These are phyloP conservation scores for Steromphala cineraria DNA, from an alignment of 2,888 invertebrate genomes.

Conservation along the genomic window DNA sequence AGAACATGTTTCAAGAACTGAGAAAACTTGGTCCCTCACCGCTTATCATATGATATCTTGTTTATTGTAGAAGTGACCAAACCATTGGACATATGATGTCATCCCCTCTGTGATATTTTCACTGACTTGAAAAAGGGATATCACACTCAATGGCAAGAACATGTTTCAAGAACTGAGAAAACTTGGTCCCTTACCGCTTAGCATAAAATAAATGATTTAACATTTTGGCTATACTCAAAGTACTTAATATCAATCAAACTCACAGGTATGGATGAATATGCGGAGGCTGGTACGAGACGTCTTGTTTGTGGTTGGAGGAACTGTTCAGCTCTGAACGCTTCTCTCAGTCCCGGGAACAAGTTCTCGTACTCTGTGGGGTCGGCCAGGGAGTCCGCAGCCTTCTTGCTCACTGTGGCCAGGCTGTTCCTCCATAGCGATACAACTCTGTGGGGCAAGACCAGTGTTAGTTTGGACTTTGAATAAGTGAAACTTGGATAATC, in stretches of 20 bases:
- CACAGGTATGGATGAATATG: conserved; percentile 78
- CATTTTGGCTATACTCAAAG: neutral
- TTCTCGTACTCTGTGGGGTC: conserved; percentile 97
- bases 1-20: too few species aligned
- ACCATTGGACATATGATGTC: too few species aligned
- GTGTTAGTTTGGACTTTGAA: too few species aligned
- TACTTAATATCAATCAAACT: conserved; percentile 39
- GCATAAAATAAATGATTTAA: neutral
- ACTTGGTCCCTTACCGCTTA: too few species aligned
- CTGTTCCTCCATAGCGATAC: conserved; percentile 92
- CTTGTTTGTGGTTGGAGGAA: conserved; percentile 74
- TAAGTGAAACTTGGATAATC: too few species aligned
- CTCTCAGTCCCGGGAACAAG: conserved; percentile 90
- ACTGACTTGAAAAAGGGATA: too few species aligned
- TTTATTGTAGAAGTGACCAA: too few species aligned
- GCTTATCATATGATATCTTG: too few species aligned
- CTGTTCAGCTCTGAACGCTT: conserved; percentile 83
- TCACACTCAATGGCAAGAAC: too few species aligned
- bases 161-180: too few species aligned
- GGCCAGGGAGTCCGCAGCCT: conserved; percentile 94
- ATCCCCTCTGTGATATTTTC: too few species aligned
- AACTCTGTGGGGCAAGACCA: conserved; percentile 77
- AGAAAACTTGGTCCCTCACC: too few species aligned
- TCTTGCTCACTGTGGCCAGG: conserved; percentile 87
- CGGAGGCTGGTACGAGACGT: conserved; percentile 78